phyloP scores from a whole-genome alignment of 2,113 vertebrate genomes.

The Cepphus grylle region DNA sequence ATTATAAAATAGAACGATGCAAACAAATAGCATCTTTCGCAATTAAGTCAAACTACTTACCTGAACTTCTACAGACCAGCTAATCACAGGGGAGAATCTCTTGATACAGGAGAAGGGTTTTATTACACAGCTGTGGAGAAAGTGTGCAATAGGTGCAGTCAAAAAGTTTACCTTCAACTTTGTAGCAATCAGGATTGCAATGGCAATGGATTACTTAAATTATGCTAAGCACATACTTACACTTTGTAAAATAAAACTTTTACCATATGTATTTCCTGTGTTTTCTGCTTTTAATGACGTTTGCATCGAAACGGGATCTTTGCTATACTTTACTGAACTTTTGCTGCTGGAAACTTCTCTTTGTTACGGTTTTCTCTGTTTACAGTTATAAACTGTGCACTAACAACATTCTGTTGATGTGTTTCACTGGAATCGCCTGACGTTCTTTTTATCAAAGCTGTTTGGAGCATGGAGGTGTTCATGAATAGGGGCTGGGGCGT shows the following conservation, averaged over 20 bases:
- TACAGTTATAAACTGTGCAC: not conserved
- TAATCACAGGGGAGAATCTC: conserved; percentile 33
- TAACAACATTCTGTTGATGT: not conserved
- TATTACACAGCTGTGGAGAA: conserved; percentile 22
- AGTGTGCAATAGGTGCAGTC: conserved; percentile 60
- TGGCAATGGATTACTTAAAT: not conserved
- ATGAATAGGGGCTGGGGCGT: not conserved
- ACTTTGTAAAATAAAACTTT: conserved; percentile 3
- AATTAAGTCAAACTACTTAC: not conserved
- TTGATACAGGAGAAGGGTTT: conserved; percentile 31
- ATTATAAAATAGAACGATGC: conserved; percentile 73
- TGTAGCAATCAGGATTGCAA: conserved; percentile 18
- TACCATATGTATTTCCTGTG: not conserved
- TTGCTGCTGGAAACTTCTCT: not conserved
- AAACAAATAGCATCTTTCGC: not conserved
- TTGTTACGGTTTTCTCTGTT: not conserved
- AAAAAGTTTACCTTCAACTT: conserved; percentile 41
- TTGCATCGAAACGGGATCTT: not conserved
- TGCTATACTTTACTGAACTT: not conserved
- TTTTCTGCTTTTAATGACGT: not conserved
- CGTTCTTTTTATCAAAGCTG: not conserved
- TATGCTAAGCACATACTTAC: not conserved
- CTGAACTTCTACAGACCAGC: conserved; percentile 13
- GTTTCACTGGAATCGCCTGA: not conserved
- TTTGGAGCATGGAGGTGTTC: not conserved